Percentiles rank a stretch among this genome's conserved stretches.
phyloP scores from a whole-genome alignment of 1,140 invertebrate genomes.

The Popillia japonica region DNA sequence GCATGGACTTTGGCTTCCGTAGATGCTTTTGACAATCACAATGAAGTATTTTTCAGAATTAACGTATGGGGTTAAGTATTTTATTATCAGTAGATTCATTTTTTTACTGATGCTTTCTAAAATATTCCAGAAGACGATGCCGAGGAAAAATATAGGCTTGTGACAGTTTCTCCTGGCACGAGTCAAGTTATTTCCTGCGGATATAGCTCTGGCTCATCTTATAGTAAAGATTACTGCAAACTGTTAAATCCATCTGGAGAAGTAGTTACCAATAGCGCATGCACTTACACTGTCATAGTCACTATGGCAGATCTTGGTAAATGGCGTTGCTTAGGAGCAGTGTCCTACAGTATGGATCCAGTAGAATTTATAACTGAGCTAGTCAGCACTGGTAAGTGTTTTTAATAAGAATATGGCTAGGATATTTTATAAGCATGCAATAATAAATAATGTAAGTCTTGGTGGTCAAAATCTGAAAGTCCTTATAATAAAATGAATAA shows the following conservation, averaged over 20 bases:
- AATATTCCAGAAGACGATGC: background rate
- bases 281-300: background rate
- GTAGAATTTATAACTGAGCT: background rate
- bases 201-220: background rate
- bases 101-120: background rate
- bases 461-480: too few relatives aligned
- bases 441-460: too few relatives aligned
- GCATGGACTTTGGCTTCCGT: background rate
- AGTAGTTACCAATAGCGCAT: background rate
- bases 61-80: background rate
- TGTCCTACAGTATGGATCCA: background rate
- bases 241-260: background rate
- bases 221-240: background rate
- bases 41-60: background rate
- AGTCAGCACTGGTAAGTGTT: background rate
- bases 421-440: too few relatives aligned
- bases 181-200: background rate
- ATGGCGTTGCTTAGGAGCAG: background rate
- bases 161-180: background rate
- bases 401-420: too few relatives aligned
- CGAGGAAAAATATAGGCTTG: background rate
- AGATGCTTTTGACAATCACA: background rate
- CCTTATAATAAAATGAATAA: too few relatives aligned
- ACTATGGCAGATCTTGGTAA: background rate
- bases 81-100: background rate